Conservation (phyloP, 2,797 vertebrate species). For the Acropternis orthonyx region DNA sequence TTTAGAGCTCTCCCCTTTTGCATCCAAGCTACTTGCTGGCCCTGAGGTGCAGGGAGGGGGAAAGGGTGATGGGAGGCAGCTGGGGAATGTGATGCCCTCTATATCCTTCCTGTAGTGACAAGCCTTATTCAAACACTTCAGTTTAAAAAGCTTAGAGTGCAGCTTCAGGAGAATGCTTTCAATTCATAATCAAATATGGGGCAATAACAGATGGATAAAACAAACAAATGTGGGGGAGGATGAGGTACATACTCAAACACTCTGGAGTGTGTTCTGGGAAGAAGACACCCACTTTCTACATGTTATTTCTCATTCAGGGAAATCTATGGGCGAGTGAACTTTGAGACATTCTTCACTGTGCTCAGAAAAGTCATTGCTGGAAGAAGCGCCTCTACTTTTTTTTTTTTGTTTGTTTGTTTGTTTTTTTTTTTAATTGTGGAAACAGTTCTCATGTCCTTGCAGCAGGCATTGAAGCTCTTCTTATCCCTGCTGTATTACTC, state of each 20-base stretch:
- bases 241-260: conserved; percentile 38
- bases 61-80: conserved; percentile 63
- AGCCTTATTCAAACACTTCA: conserved; percentile 69
- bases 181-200: conserved; percentile 67
- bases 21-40: not conserved
- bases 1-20: not conserved
- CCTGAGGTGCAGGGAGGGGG: conserved; percentile 31
- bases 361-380: not conserved
- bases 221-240: conserved; percentile 58
- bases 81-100: conserved; percentile 61
- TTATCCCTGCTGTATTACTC: not conserved
- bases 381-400: not conserved
- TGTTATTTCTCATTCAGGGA: conserved; percentile 41
- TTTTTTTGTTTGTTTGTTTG: not conserved
- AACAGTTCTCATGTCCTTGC: not conserved
- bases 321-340: conserved; percentile 25
- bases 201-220: conserved; percentile 68
- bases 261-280: conserved; percentile 56
- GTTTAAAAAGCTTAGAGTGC: conserved; percentile 59
- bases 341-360: not conserved
- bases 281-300: conserved; percentile 25
- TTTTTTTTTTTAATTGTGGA: not conserved
- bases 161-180: conserved; percentile 57
- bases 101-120: conserved; percentile 67
- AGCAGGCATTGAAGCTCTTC: not conserved